Base-by-base conservation (phyloP, 2,113 vertebrate genomes). In the Tetraodon nigroviridis region DNA sequence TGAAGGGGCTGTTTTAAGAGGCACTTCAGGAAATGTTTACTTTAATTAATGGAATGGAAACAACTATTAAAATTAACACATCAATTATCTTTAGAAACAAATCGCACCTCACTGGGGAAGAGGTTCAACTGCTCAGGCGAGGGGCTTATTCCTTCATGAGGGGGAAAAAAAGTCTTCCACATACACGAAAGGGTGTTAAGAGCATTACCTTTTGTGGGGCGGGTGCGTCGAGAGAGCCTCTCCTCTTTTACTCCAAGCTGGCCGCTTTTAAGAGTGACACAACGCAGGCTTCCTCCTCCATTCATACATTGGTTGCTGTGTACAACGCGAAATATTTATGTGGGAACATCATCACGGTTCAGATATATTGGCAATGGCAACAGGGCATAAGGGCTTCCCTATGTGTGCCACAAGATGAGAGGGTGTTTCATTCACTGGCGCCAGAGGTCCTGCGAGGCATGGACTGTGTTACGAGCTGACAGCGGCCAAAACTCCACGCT, bases 31-130 rank as follows among this genome's bases (percentile, higher is more conserved):
- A 68, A 44, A 70, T 87, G 75, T 88, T 88, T 88, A 77, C 81
- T 89, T 89, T 88, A 86, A 86, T 87, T 84, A 83, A 73, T 76
- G 42, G 74, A 86, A 89, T 89, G 85, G 76, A 88, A 89, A 85
- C 76, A 63, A 68, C 62, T 64, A 83, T 90, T 88, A 79, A 85
- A 86, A 86, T 79, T 22, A 87, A 88, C 76, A 85, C 62, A 79
- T 84, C 59, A 81, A 85, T 89, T 86, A 88, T 86, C 73, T 75
- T 84, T 78, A 68, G 73, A 82, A 75, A 76, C 74, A 72, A 68
- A 64, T 71, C 51, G 19, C 2, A 19, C 54, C 63, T 61, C 69
- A 45, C 73, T 64, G 42, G 17, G 58, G 44, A 22, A 22, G 44
- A 58, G 65, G 66, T 62, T 70, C 41, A 57, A 42, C 51, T 11